Evolutionary conservation across 2,888 invertebrate genomes (phyloP), one percentile per base, ranked within the genome.

Genomic region (Ceratothoa steindachneri): DNA sequence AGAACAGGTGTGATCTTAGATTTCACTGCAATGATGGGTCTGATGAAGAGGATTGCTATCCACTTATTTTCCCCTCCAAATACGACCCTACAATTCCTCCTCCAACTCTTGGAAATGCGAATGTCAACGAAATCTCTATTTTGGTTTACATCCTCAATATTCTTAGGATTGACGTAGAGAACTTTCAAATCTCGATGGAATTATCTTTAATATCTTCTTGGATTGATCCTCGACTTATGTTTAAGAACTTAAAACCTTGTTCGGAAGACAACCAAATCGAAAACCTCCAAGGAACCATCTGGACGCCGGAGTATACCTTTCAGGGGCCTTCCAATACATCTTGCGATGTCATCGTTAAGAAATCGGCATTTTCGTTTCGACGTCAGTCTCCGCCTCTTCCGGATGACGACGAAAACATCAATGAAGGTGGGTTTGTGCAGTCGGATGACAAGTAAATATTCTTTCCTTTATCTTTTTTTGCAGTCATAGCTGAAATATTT

Each of bases 11-110:
- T 29, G 60, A 70, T 30, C 22, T 30, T 29, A n/a, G 64, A 31
- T 24, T 24, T 9, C 31, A 70, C n/a, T 70, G 70, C 28, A 22
- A 27, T 1, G 70, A 70, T 22, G 70, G 60, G n/a, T 52, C 30
- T 5, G 70, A 70, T 22, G 70, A 70, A 70, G 41, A 60, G 4
- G 70, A 70, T 22, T 70, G 70, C 60, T 29, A 30, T 19, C 64
- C 64, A 0, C 9, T 70, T 1, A 70, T 64, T 22, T 30, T 60
- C 22, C 70, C 70, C 0, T 24, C 70, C 24, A 60, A 28, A n/a
- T 70, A 29, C 1, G 9, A 9, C 41, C 19, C 22, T 15, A 9
- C 7, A 7, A 31, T 29, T 1, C 52, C 60, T 24, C 70, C 70
- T 0, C 2, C 22, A 1, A 1, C 60, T 22, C 15, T 22, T 30